Evolutionary conservation across 2,797 vertebrate species (phyloP).

Genomic region (Cynopterus sphinx): DNA sequence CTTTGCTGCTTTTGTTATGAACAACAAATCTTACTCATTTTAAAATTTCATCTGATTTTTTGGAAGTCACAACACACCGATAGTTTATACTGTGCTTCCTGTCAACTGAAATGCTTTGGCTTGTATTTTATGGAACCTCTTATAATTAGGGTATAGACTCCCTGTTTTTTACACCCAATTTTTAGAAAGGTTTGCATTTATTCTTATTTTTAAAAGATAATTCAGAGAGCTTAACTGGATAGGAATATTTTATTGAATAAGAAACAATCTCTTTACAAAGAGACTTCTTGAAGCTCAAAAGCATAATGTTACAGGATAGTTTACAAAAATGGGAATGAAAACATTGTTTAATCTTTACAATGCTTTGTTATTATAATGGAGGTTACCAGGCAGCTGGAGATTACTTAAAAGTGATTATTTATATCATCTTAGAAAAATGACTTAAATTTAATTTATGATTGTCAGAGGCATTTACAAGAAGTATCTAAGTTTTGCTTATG

Average conservation of each 20-base stretch:
- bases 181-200: conserved; percentile 5
- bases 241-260: neutral
- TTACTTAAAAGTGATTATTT: neutral
- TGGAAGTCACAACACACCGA: neutral
- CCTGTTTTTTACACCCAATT: neutral
- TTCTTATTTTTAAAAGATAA: neutral
- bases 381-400: neutral
- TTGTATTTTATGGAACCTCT: neutral
- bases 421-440: neutral
- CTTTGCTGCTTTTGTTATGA: neutral
- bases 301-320: neutral
- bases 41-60: neutral
- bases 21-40: neutral
- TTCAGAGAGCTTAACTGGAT: neutral
- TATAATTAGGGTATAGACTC: neutral
- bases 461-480: neutral
- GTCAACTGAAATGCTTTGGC: neutral
- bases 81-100: neutral
- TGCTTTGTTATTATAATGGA: neutral
- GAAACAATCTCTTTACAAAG: neutral
- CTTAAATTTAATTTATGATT: neutral
- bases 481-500: neutral
- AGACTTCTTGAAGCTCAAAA: neutral
- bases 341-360: neutral
- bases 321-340: neutral